phyloP scores from a whole-genome alignment of 2,113 vertebrate genomes.

The Actenoides lindsayi region DNA sequence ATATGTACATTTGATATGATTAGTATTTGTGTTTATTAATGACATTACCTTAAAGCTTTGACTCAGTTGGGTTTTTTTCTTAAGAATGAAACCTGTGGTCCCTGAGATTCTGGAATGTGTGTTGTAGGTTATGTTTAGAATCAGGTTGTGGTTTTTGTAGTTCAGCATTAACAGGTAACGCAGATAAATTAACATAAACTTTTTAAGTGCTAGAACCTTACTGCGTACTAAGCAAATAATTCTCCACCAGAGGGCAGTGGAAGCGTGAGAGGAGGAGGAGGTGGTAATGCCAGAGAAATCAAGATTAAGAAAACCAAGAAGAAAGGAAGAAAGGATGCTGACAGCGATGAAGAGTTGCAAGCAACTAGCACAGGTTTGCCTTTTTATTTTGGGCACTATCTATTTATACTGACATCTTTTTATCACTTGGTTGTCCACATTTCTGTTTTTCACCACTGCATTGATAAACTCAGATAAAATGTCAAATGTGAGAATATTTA shows the following conservation, averaged over 20 bases:
- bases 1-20: neutral
- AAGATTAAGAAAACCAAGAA: constrained; percentile 91
- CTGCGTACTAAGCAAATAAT: constrained; percentile 19
- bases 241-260: constrained; percentile 88
- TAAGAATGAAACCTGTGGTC: neutral
- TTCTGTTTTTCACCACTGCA: neutral
- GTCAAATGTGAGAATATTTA: neutral
- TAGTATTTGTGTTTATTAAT: neutral
- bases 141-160: neutral
- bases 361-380: constrained; percentile 73
- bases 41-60: neutral
- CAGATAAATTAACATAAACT: neutral
- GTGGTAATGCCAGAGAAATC: constrained; percentile 90
- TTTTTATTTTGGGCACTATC: neutral
- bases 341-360: constrained; percentile 88
- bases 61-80: neutral
- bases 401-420: neutral
- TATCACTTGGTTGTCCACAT: neutral
- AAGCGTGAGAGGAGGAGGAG: constrained; percentile 82
- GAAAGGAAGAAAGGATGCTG: constrained; percentile 89
- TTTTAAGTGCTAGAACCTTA: neutral
- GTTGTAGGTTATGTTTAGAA: neutral
- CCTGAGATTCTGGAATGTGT: neutral
- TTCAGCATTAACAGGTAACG: neutral
- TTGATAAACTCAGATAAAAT: neutral